A percentile compares a stretch with the other conserved stretches of the same genome.
phyloP scores from a whole-genome alignment of 2,888 invertebrate species.

The Taenaris catops region DNA sequence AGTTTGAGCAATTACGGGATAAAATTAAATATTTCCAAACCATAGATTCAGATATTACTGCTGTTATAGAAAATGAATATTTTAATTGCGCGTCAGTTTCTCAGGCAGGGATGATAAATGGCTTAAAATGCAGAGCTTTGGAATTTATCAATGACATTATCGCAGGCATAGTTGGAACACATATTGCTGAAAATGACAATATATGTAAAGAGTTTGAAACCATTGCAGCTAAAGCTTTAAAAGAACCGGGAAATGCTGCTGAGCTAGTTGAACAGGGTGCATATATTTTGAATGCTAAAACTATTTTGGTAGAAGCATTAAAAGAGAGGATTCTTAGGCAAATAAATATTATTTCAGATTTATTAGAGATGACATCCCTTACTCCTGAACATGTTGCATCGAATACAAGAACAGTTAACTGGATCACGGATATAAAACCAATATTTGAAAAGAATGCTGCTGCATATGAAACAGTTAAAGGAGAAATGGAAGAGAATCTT shows the following conservation, averaged over 20 bases:
- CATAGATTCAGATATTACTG: conserved; percentile 80
- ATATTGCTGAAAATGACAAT: conserved; percentile 82
- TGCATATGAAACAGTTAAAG: conserved; percentile 89
- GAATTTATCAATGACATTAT: conserved; percentile 82
- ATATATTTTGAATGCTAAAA: conserved; percentile 89
- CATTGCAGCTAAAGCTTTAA: conserved; percentile 83
- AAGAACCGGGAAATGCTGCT: conserved; percentile 87
- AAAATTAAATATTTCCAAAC: conserved; percentile 81
- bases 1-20: conserved; percentile 80
- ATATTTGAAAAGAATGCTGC: conserved; percentile 90
- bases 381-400: conserved; percentile 86
- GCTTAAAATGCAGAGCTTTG: conserved; percentile 79
- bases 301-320: conserved; percentile 83
- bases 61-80: conserved; percentile 83
- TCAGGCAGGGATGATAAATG: conserved; percentile 82
- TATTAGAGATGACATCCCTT: conserved; percentile 89
- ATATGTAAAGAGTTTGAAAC: conserved; percentile 87
- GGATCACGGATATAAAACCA: conserved; percentile 89
- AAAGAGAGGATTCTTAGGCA: conserved; percentile 85
- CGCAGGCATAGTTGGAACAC: conserved; percentile 80
- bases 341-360: conserved; percentile 82
- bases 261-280: conserved; percentile 90
- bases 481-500: conserved; percentile 90
- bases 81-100: conserved; percentile 83
- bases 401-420: conserved; percentile 90